Evolutionary conservation across 2,888 invertebrate genomes (phyloP), one percentile per base, ranked within the genome.

Genomic region (Aleiodes leptofemur): DNA sequence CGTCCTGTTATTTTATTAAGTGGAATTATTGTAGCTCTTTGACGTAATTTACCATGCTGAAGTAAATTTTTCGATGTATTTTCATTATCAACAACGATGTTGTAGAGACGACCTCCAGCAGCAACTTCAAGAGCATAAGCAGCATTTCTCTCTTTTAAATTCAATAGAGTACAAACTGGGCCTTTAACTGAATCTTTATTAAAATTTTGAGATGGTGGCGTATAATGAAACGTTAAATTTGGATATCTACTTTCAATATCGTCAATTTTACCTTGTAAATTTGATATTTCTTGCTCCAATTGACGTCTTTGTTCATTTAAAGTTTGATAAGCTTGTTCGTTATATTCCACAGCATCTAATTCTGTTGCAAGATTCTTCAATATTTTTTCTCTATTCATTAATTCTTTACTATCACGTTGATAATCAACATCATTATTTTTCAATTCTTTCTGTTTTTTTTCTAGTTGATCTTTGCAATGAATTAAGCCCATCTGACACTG

Each of bases 41-140:
- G 90, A 87, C 94, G 94, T 76, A 99, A 91, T 81, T 95, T 92
- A 0, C 98, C 98, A 77, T 92, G 92, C 90, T 97, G 93, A 73
- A 99, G 91, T 78, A 99, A 91, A 86, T 94, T 92, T 89, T 97
- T 97, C 83, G 96, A 95, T 0, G 96, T 96, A 71, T 91, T 91
- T 86, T 97, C 97, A 59, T 94, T 95, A 86, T 98, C 96, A 50
- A 97, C 96, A 68, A 98, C 94, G 76, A 98, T 95, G 90, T 97
- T 96, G 90, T 95, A 97, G 34, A 98, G 89, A 91, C 92, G 93
- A 77, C 95, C 96, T 7, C 97, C 97, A 14, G 96, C 97, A 8
- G 95, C 94, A 16, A 95, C 94, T 88, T 97, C 97, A 73, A 98
- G 89, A 2, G 98, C 98, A 61, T 94, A 93, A 71, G 94, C 94